These are phyloP conservation scores for Drosophila athabasca DNA, from an alignment of 1,140 invertebrate genomes.

Conservation along the genomic window DNA sequence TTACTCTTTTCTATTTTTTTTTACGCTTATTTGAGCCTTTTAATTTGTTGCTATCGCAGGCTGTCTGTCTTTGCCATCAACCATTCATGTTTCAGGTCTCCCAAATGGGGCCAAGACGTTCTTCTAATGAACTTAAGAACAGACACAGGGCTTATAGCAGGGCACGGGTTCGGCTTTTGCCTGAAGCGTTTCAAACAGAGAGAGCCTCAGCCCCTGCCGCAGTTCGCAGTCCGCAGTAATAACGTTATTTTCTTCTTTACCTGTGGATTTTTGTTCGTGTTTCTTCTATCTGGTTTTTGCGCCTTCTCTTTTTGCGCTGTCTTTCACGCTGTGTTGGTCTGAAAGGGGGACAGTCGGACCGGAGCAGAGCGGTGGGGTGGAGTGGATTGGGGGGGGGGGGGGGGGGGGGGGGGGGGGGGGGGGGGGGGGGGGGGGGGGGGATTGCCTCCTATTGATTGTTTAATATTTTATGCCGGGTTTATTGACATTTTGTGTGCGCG, in stretches of 20 bases:
- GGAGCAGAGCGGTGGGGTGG: too few species aligned
- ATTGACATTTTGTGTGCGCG: constrained; percentile 72
- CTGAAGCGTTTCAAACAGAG: constrained; percentile 29
- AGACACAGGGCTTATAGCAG: background rate
- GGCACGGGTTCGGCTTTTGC: constrained; percentile 20
- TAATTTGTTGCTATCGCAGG: constrained; percentile 29
- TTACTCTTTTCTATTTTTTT: constrained; percentile 24
- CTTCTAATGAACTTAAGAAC: constrained; percentile 39
- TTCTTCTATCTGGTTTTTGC: constrained; percentile 32
- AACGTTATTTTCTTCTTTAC: constrained; percentile 48
- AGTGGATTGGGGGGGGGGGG: too few species aligned
- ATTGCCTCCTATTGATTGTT: constrained; percentile 60
- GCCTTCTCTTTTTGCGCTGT: constrained; percentile 42
- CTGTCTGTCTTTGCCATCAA: constrained; percentile 20
- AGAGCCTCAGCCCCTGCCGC: background rate
- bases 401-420: too few species aligned
- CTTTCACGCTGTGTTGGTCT: constrained; percentile 17
- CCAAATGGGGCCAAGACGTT: constrained; percentile 32
- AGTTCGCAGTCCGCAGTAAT: constrained; percentile 8
- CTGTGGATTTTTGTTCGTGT: constrained; percentile 33
- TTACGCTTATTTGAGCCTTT: constrained; percentile 44
- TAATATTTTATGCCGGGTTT: constrained; percentile 70
- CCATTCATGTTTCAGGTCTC: constrained; percentile 26
- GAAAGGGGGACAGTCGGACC: too few species aligned
- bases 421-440: too few species aligned